These are phyloP conservation scores for Hozukius guyotensis DNA, from an alignment of 2,797 vertebrate species.

Conservation along the genomic window DNA sequence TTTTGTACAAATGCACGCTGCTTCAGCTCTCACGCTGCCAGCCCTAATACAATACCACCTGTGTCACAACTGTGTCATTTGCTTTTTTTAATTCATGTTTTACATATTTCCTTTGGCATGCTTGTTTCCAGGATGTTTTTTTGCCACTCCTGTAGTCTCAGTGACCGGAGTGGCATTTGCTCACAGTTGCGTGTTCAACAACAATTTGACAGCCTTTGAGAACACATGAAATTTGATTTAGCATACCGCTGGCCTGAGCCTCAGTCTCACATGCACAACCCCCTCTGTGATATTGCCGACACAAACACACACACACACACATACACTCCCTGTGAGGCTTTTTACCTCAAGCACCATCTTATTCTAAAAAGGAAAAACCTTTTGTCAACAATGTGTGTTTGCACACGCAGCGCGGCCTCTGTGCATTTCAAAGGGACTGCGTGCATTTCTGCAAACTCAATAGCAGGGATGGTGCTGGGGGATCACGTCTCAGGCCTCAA, in stretches of 20 bases:
- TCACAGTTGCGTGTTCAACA: background rate
- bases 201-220: background rate
- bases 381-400: slow-evolving; percentile 37
- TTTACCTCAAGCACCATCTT: slow-evolving; percentile 41
- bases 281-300: background rate
- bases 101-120: background rate
- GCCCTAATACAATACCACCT: background rate
- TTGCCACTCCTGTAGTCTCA: background rate
- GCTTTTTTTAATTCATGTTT: background rate
- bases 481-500: slow-evolving; percentile 46
- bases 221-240: slow-evolving; percentile 21
- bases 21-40: background rate
- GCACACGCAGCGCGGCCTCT: background rate
- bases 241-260: background rate
- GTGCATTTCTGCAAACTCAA: slow-evolving; percentile 5
- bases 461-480: background rate
- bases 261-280: background rate
- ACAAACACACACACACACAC: background rate
- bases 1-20: background rate
- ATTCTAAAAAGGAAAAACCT: slow-evolving; percentile 17
- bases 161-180: background rate
- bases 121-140: background rate
- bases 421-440: slow-evolving; percentile 16
- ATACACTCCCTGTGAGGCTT: background rate
- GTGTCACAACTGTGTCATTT: background rate